A percentile compares a stretch with the other conserved stretches of the same genome.
phyloP scores from a whole-genome alignment of 2,113 vertebrate genomes.

The Scophthalmus maximus region DNA sequence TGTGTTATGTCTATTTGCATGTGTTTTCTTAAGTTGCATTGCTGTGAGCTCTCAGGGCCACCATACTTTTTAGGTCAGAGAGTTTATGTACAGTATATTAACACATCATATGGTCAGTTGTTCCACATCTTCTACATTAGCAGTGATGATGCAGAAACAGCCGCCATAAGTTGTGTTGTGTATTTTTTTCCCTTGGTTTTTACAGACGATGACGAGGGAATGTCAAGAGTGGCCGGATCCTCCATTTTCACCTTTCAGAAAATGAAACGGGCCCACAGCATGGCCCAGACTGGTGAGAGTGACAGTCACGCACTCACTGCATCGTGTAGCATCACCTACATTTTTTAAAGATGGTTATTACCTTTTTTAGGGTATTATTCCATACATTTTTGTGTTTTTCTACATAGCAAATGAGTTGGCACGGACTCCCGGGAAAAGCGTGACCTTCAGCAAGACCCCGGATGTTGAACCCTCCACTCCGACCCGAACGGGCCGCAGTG shows the following conservation, averaged over 20 bases:
- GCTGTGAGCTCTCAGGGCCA: no score
- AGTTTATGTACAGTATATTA: no score
- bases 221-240: conserved; percentile 75
- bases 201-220: conserved; percentile 71
- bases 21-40: no score
- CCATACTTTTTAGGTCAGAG: no score
- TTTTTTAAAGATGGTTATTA: not conserved
- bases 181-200: conserved; percentile 7
- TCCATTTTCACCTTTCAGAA: conserved; percentile 93
- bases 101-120: not conserved
- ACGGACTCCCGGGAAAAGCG: conserved; percentile 84
- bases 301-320: not conserved
- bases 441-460: conserved; percentile 55
- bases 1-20: no score
- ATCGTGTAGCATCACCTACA: not conserved
- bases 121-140: not conserved
- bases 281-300: conserved; percentile 90
- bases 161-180: not conserved
- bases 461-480: conserved; percentile 73
- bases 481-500: conserved; percentile 83
- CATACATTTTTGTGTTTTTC: not conserved
- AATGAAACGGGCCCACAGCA: conserved; percentile 86
- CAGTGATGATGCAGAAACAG: not conserved
- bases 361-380: not conserved
- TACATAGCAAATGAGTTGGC: conserved; percentile 89